Conservation (phyloP, 2,797 vertebrate genomes). For the Bucorvus abyssinicus region DNA sequence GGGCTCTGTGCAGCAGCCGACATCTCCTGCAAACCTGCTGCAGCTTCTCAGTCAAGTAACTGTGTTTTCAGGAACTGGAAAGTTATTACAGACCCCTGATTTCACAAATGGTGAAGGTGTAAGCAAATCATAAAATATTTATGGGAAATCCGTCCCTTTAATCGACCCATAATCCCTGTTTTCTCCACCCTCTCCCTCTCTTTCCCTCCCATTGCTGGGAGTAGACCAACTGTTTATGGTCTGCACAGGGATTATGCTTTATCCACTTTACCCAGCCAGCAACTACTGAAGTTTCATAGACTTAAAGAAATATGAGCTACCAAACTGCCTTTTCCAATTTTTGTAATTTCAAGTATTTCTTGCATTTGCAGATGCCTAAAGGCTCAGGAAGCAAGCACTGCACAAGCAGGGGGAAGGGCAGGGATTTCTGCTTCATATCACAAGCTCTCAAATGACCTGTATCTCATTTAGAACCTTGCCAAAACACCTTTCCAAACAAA, state of each 20-base stretch:
- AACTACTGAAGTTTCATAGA: not conserved
- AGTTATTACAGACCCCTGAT: not conserved
- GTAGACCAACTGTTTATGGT: not conserved
- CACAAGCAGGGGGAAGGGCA: not conserved
- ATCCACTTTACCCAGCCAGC: slow-evolving; percentile 14
- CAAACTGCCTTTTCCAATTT: slow-evolving; percentile 36
- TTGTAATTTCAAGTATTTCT: slow-evolving; percentile 40
- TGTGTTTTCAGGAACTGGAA: not conserved
- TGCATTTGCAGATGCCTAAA: slow-evolving; percentile 2
- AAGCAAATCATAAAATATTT: not conserved
- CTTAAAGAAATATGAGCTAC: slow-evolving; percentile 40
- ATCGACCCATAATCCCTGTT: not conserved
- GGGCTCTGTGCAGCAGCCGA: rapidly evolving
- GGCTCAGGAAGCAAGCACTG: not conserved
- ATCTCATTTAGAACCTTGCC: slow-evolving; percentile 9
- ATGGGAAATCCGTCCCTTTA: not conserved
- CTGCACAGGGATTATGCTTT: slow-evolving; percentile 11
- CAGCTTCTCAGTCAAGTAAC: not conserved
- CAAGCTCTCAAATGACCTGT: not conserved
- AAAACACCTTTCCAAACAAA: not conserved
- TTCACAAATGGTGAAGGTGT: not conserved
- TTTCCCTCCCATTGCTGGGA: not conserved
- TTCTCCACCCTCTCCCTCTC: not conserved
- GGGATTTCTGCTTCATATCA: not conserved
- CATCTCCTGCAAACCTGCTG: not conserved